These are phyloP conservation scores for Falco rusticolus DNA, from an alignment of 2,797 vertebrate genomes.

Conservation along the genomic window DNA sequence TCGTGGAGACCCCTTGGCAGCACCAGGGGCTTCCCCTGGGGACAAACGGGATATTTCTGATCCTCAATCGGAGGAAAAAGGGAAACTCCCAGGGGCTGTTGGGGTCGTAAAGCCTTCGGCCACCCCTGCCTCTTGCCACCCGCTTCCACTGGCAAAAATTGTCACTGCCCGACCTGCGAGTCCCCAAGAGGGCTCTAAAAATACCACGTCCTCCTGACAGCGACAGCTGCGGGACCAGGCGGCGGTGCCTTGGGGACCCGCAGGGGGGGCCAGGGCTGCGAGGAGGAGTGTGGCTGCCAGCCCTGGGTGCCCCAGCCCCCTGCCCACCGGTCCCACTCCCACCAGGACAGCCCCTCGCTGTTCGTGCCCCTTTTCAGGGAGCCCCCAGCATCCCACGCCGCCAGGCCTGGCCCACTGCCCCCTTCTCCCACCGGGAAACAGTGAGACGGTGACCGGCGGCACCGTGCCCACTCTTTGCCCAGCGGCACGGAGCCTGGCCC, in stretches of 20 bases:
- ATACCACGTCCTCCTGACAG: neutral
- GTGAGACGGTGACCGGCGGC: accelerated
- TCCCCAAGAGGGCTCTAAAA: neutral
- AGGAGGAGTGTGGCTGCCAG: accelerated
- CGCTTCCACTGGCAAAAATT: neutral
- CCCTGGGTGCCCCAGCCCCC: neutral
- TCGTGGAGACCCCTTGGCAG: neutral
- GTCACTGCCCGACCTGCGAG: neutral
- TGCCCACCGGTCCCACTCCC: neutral
- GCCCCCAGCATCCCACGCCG: accelerated
- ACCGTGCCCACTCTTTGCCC: neutral
- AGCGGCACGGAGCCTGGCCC: neutral
- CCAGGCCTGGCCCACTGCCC: accelerated
- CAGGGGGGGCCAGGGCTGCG: neutral
- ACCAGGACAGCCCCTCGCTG: accelerated
- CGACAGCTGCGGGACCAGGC: neutral
- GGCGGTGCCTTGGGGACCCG: neutral
- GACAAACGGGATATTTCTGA: neutral
- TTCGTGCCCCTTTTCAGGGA: accelerated
- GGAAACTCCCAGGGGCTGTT: accelerated
- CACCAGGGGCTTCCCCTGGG: neutral
- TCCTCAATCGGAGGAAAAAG: neutral
- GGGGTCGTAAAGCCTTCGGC: neutral
- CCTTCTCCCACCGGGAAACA: neutral
- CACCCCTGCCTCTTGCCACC: neutral